Percentiles rank a stretch among this genome's conserved stretches.
Evolutionary conservation across 1,140 invertebrate genomes (phyloP).

Genomic region (Pachypsylla venusta): DNA sequence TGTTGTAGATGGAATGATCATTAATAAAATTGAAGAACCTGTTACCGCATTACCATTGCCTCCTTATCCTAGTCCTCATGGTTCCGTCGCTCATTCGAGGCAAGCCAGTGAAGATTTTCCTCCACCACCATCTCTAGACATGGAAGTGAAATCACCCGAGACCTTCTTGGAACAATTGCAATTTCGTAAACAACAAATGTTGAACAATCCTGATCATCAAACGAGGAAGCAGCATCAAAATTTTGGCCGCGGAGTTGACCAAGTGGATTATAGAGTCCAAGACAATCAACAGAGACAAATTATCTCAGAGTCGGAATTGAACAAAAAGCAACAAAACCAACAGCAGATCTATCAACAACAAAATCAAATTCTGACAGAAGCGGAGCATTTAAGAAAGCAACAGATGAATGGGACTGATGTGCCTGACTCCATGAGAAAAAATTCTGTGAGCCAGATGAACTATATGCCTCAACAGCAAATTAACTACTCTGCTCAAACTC

Average conservation of each 20-base stretch:
- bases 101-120: slow-evolving; percentile 80
- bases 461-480: not conserved
- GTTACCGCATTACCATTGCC: slow-evolving; percentile 45
- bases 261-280: slow-evolving; percentile 29
- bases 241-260: no score
- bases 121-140: slow-evolving; percentile 52
- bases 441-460: not conserved
- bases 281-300: slow-evolving; percentile 21
- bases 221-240: slow-evolving; percentile 10
- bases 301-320: not conserved
- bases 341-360: slow-evolving; percentile 6
- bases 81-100: slow-evolving; percentile 58
- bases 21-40: slow-evolving; percentile 32
- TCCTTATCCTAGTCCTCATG: slow-evolving; percentile 57
- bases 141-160: slow-evolving; percentile 36
- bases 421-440: not conserved
- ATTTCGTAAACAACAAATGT: slow-evolving; percentile 53
- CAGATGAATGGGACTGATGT: not conserved
- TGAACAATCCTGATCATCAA: slow-evolving; percentile 25
- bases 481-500: slow-evolving; percentile 3
- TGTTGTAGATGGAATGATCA: slow-evolving; percentile 38
- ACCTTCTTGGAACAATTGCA: slow-evolving; percentile 55
- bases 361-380: slow-evolving; percentile 7
- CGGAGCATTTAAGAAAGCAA: not conserved
- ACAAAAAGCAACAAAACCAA: not conserved